A percentile compares a stretch with the other conserved stretches of the same genome.
phyloP scores from a whole-genome alignment of 1,140 invertebrate species.

The Pseudoatta argentina region DNA sequence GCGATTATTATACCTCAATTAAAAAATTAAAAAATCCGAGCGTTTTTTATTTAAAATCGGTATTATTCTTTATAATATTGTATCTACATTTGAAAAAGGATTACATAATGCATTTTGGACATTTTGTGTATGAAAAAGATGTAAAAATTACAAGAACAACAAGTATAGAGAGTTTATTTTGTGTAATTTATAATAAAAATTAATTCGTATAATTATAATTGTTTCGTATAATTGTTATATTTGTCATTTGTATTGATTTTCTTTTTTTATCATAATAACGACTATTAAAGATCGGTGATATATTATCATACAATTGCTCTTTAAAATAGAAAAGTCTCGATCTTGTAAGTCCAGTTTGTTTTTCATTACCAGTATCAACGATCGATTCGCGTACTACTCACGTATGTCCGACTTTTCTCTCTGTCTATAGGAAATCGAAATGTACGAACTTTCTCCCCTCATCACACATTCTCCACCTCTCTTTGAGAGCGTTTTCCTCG shows the following conservation, averaged over 20 bases:
- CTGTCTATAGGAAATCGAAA: constrained; percentile 40
- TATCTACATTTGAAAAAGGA: neutral
- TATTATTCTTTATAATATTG: neutral
- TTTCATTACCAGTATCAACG: constrained; percentile 39
- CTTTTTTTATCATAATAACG: neutral
- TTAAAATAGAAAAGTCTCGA: neutral
- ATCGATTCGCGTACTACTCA: constrained; percentile 41
- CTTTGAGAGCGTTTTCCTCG: neutral
- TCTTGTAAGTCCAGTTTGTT: constrained; percentile 3
- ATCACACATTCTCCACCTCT: constrained; percentile 8
- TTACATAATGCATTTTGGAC: neutral
- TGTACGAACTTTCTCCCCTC: constrained; percentile 66
- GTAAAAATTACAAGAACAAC: neutral
- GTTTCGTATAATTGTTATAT: neutral
- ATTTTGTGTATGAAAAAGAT: neutral
- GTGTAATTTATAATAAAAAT: neutral
- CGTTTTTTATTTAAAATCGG: neutral
- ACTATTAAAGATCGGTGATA: neutral
- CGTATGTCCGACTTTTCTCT: constrained; percentile 48
- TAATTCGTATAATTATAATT: neutral
- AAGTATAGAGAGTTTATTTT: neutral
- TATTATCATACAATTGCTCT: neutral
- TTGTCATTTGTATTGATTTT: neutral
- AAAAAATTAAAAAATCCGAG: neutral
- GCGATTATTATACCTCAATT: neutral